Conservation (phyloP, 2,888 invertebrate species). For the Adelognathus sp. region DNA sequence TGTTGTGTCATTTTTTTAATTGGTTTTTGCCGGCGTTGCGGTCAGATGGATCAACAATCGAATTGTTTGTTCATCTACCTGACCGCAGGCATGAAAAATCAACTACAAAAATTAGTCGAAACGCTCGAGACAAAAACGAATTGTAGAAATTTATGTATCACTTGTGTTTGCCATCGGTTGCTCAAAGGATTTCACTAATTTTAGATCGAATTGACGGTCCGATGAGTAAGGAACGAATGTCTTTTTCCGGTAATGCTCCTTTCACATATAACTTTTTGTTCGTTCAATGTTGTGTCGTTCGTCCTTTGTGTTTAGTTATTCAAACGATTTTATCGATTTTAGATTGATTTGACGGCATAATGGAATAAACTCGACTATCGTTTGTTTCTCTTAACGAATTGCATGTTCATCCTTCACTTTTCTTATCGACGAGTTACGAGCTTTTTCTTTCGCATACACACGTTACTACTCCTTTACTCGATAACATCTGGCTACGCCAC, state of each 20-base stretch:
- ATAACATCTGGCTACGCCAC: slow-evolving; percentile 29
- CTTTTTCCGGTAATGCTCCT: background rate
- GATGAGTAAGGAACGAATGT: background rate
- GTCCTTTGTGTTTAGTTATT: background rate
- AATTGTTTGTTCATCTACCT: too few species aligned
- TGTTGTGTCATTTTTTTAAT: background rate
- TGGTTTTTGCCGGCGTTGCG: too few species aligned
- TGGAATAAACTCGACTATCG: background rate
- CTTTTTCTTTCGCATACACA: slow-evolving; percentile 12
- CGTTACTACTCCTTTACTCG: slow-evolving; percentile 26
- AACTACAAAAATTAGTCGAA: too few species aligned
- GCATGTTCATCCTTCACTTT: slow-evolving; percentile 14
- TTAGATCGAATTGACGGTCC: background rate
- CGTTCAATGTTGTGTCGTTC: background rate
- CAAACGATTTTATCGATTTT: slow-evolving; percentile 8
- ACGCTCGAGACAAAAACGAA: too few species aligned
- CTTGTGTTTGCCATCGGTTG: background rate
- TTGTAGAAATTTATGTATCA: too few species aligned
- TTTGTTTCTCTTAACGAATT: background rate
- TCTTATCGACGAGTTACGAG: background rate
- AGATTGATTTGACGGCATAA: background rate
- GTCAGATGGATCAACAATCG: too few species aligned
- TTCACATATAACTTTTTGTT: background rate
- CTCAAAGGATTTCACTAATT: slow-evolving; percentile 6
- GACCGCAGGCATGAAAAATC: too few species aligned